These are phyloP conservation scores for Australoheros scitulus DNA, from an alignment of 2,113 vertebrate genomes.

Conservation along the genomic window DNA sequence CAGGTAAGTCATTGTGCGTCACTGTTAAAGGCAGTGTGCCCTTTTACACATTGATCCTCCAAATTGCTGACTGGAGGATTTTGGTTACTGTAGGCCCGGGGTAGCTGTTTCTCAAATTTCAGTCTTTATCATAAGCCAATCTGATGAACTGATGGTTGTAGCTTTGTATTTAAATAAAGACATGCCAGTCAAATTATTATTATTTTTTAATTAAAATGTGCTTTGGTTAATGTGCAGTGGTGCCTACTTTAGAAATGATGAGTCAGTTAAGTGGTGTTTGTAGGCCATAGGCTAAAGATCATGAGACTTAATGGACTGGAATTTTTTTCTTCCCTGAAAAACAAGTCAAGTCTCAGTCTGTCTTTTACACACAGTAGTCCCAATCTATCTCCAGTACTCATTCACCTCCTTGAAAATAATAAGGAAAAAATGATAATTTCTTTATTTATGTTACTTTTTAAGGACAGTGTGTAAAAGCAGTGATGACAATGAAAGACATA, in stretches of 20 bases:
- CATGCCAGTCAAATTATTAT: not conserved
- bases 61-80: not conserved
- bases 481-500: not conserved
- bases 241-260: not conserved
- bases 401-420: not conserved
- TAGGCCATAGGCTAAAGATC: not conserved
- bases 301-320: conserved; percentile 25
- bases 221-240: not conserved
- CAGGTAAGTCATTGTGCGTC: conserved; percentile 63
- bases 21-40: not conserved
- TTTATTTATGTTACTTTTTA: not conserved
- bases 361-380: conserved; percentile 35
- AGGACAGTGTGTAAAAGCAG: not conserved
- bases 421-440: not conserved
- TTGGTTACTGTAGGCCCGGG: not conserved
- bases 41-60: not conserved
- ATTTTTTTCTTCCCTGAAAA: conserved; percentile 8
- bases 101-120: not conserved
- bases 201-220: not conserved
- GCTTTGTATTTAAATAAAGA: not conserved
- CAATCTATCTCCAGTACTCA: conserved; percentile 23
- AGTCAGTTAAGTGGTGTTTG: conserved; percentile 18
- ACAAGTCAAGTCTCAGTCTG: conserved; percentile 24
- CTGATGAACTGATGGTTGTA: not conserved
- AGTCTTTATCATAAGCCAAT: not conserved